Evolutionary conservation across 2,888 invertebrate genomes (phyloP), one percentile per base, ranked within the genome.

Genomic region (Xestia xanthographa): DNA sequence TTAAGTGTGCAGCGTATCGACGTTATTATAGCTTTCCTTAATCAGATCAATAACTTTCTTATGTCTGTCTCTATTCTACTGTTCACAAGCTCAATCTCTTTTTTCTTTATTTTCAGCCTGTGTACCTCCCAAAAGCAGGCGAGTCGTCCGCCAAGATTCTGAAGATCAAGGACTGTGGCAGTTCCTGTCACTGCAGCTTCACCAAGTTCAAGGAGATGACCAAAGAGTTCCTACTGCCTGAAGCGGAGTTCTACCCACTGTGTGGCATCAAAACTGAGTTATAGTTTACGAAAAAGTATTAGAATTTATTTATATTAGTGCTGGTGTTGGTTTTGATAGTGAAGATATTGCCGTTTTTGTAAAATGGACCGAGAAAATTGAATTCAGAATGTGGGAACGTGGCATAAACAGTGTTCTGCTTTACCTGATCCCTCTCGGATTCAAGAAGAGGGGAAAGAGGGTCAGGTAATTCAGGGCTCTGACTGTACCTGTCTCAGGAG

Each of bases 121-220:
- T 96, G 8, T 96, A 94, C 88, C 84, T 96, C 1, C 88, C 93
- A 2, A 92, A 92, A 87, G 95, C 95, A 4, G 96, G 96, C 0
- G 90, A 92, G 17, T 91, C 93, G 0, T 83, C 91, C 0, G 89
- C 91, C 1, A 87, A 90, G 5, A 58, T 80, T 9, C 89, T 95
- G 0, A 91, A 86, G 74, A 92, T 96, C 84, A 86, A 77, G 2
- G 91, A 90, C 85, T 95, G 95, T 58, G 94, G 91, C 2, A 58
- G 80, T 22, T 83, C 87, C 9, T 77, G 86, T 1, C 87, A 91
- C 66, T 96, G 96, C 78, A 89, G 90, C 43, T 92, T 93, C 71
- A 70, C 60, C 45, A 92, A 89, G 69, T 96, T 96, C 87, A 90
- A 89, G 8, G 90, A 92, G 0, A 48, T 90, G 38, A 93, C 94